Conservation (phyloP, 2,888 invertebrate species). For the Phoronis australis region DNA sequence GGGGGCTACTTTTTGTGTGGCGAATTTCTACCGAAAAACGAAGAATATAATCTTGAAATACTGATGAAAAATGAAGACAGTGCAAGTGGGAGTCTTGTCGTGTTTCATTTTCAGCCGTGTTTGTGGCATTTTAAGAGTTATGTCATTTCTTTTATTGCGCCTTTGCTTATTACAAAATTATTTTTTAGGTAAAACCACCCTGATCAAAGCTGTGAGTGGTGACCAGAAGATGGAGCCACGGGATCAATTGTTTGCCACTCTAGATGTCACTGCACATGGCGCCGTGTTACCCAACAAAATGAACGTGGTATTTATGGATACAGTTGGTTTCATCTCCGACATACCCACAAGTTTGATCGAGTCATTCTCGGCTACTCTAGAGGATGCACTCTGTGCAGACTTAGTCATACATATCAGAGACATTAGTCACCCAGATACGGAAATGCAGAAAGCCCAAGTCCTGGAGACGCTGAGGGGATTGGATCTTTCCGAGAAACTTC, state of each 20-base stretch:
- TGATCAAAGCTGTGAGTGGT: slow-evolving; percentile 72
- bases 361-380: slow-evolving; percentile 74
- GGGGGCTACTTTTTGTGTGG: no score
- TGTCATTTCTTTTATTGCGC: not conserved
- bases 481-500: slow-evolving; percentile 53
- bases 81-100: no score
- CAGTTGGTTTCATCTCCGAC: slow-evolving; percentile 81
- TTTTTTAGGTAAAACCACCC: slow-evolving; percentile 63
- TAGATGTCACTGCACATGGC: slow-evolving; percentile 75
- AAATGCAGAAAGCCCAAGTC: slow-evolving; percentile 67
- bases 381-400: slow-evolving; percentile 70
- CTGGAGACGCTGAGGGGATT: slow-evolving; percentile 62
- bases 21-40: no score
- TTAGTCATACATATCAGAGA: not conserved
- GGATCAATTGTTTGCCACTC: slow-evolving; percentile 76
- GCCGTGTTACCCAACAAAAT: slow-evolving; percentile 63
- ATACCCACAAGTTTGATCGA: slow-evolving; percentile 73
- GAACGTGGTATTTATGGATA: slow-evolving; percentile 71
- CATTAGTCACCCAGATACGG: slow-evolving; percentile 66
- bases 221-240: slow-evolving; percentile 63
- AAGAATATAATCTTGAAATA: no score
- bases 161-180: not conserved
- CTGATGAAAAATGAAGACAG: no score
- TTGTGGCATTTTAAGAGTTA: not conserved
- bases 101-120: not conserved